phyloP scores from a whole-genome alignment of 2,888 invertebrate species.

The Acanthococcus lagerstroemiae region DNA sequence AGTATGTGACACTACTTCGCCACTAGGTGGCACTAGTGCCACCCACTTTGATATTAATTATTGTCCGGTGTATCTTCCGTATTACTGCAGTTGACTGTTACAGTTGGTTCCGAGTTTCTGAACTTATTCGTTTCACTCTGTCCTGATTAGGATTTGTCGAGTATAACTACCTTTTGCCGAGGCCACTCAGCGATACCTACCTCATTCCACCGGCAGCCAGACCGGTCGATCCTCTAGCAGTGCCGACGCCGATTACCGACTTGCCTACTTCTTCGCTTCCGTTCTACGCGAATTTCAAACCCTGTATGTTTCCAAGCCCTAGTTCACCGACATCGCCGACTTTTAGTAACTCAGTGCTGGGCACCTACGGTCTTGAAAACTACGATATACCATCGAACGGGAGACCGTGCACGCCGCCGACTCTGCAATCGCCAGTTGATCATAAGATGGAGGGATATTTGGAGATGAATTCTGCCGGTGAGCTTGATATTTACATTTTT shows the following conservation, averaged over 20 bases:
- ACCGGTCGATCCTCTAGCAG: constrained; percentile 37
- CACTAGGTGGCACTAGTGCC: too few species aligned
- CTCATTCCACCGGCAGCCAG: constrained; percentile 46
- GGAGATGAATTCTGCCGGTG: constrained; percentile 43
- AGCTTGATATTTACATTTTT: too few species aligned
- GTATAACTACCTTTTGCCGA: constrained; percentile 44
- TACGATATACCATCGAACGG: constrained; percentile 39
- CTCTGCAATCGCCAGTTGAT: constrained; percentile 34
- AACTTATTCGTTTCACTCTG: not conserved
- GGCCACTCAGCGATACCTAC: constrained; percentile 45
- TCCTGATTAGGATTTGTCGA: constrained; percentile 33
- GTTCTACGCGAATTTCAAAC: constrained; percentile 36
- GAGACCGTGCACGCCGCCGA: constrained; percentile 35
- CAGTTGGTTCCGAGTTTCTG: too few species aligned
- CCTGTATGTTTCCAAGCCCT: constrained; percentile 38
- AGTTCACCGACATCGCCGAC: constrained; percentile 33
- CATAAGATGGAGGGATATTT: constrained; percentile 43
- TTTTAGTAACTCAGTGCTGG: not conserved
- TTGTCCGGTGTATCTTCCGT: too few species aligned
- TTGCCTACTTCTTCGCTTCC: constrained; percentile 19
- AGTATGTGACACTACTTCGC: too few species aligned
- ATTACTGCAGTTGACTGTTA: too few species aligned
- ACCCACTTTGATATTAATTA: too few species aligned
- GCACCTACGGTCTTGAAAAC: constrained; percentile 31
- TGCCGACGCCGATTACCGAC: constrained; percentile 21